These are phyloP conservation scores for Coracopsis vasa DNA, from an alignment of 2,113 vertebrate genomes.

Conservation along the genomic window DNA sequence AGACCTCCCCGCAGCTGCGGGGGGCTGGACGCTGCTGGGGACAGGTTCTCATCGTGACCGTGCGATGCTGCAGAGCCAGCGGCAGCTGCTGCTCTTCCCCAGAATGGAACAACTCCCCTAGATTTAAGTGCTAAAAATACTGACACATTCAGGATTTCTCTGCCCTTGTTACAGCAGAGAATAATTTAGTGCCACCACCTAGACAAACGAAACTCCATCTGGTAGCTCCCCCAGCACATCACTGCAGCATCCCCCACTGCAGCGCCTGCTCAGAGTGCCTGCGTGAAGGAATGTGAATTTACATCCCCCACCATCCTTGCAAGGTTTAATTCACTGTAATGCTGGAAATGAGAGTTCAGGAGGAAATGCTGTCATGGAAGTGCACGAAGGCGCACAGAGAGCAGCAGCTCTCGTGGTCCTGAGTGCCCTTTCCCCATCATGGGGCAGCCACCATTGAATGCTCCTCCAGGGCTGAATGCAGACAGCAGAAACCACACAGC, in stretches of 20 bases:
- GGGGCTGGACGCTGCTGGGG: neutral
- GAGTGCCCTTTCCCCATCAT: neutral
- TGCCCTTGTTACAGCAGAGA: slow-evolving; percentile 14
- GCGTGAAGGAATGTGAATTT: neutral
- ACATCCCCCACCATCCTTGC: neutral
- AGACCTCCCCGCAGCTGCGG: rapidly evolving
- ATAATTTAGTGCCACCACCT: neutral
- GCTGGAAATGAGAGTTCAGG: neutral
- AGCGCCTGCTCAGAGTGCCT: neutral
- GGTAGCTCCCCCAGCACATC: neutral
- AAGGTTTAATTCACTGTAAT: neutral
- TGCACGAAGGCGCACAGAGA: rapidly evolving
- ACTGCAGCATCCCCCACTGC: neutral
- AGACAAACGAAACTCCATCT: neutral
- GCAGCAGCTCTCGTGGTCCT: neutral
- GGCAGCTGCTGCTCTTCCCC: slow-evolving; percentile 11
- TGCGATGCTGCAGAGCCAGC: neutral
- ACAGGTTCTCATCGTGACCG: rapidly evolving
- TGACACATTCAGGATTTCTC: neutral
- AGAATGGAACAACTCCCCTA: neutral
- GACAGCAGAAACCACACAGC: neutral
- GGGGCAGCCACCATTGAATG: rapidly evolving
- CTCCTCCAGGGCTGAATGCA: rapidly evolving
- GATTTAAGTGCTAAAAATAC: slow-evolving; percentile 24
- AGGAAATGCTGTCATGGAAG: neutral